These are phyloP conservation scores for Ernsta delagoae DNA, from an alignment of 2,888 invertebrate genomes.

Conservation along the genomic window DNA sequence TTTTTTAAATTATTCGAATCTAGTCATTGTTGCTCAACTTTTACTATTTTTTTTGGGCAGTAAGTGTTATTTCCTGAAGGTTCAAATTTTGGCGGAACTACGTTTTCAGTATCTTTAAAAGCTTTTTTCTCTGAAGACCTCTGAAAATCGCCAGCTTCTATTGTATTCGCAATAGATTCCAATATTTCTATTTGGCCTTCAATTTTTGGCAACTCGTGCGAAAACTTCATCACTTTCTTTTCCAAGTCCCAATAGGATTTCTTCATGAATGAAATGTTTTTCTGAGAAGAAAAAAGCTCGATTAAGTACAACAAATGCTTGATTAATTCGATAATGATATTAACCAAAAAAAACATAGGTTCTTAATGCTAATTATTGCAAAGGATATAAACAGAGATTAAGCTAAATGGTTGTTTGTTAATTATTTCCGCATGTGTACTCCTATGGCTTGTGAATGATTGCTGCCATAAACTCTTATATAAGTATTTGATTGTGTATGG, in stretches of 20 bases:
- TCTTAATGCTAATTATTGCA: neutral
- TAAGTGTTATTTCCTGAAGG: neutral
- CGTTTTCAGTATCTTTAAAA: neutral
- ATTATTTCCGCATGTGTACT: slow-evolving; percentile 8
- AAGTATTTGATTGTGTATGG: no score
- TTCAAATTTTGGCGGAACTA: neutral
- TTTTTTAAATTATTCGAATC: slow-evolving; percentile 14
- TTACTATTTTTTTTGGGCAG: neutral
- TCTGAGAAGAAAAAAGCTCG: slow-evolving; percentile 53
- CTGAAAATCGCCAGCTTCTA: slow-evolving; percentile 55
- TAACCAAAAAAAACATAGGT: neutral
- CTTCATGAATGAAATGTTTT: slow-evolving; percentile 59
- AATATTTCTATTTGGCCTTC: slow-evolving; percentile 70
- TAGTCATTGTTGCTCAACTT: slow-evolving; percentile 46
- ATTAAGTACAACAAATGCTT: no score
- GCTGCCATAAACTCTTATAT: slow-evolving; percentile 20
- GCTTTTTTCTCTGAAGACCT: slow-evolving; percentile 47
- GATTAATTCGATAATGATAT: neutral
- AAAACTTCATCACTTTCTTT: slow-evolving; percentile 56
- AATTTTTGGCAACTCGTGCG: slow-evolving; percentile 66
- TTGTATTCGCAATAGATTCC: slow-evolving; percentile 58
- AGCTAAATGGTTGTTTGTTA: slow-evolving; percentile 22
- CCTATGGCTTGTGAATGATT: slow-evolving; percentile 18
- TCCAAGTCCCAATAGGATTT: slow-evolving; percentile 63
- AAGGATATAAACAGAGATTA: neutral